phyloP scores from a whole-genome alignment of 2,113 vertebrate genomes.

The Pedionomus torquatus region DNA sequence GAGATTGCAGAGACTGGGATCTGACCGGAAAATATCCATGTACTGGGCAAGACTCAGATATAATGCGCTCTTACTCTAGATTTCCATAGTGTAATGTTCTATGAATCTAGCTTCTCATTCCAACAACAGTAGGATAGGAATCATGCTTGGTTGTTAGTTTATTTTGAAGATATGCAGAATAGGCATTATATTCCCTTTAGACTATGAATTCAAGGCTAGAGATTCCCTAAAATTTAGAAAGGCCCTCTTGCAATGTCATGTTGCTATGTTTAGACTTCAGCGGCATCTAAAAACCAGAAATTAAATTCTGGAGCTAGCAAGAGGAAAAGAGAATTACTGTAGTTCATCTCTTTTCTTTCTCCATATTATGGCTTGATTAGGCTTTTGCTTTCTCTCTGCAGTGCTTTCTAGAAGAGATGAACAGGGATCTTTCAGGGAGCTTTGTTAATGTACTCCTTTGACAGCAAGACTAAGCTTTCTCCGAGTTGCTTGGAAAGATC shows the following conservation, averaged over 20 bases:
- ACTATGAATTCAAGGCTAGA: not conserved
- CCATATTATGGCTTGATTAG: not conserved
- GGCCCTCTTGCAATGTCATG: not conserved
- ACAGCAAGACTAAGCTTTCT: not conserved
- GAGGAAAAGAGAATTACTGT: not conserved
- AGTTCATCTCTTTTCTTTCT: not conserved
- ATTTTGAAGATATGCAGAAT: not conserved
- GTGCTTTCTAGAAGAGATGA: not conserved
- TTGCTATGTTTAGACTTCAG: not conserved
- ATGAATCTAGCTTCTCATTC: not conserved
- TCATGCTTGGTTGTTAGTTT: not conserved
- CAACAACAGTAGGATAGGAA: not conserved
- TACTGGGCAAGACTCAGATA: not conserved
- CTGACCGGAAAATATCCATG: not conserved
- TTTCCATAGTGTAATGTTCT: constrained; percentile 8
- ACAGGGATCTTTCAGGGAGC: not conserved
- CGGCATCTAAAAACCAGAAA: not conserved
- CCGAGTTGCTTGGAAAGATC: not conserved
- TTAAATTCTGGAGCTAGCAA: not conserved
- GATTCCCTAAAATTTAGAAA: not conserved
- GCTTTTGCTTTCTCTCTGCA: not conserved
- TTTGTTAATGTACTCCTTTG: not conserved
- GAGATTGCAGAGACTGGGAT: not conserved
- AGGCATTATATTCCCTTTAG: not conserved
- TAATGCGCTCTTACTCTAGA: not conserved